Base-by-base conservation (phyloP, 2,113 vertebrate species). In the Pygoscelis antarcticus region DNA sequence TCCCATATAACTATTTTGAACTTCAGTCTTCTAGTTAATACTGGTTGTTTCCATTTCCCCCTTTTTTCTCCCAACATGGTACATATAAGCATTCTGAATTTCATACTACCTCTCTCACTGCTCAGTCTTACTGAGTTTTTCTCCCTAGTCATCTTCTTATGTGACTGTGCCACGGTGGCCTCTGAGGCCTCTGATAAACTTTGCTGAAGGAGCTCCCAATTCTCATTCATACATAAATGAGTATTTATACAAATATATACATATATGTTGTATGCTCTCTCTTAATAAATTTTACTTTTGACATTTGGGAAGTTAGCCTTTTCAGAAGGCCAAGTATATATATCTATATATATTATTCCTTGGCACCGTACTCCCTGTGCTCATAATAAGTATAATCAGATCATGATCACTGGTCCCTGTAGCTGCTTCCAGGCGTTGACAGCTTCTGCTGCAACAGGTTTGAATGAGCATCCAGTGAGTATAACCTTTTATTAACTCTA, bases 381-480 rank as follows among this genome's bases (percentile, higher is more conserved):
- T 71, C 44, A 42, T 79, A 82, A 64, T 75, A 49, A 65, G 15
- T 82, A 44, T 54, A 82, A 93, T 95, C 87, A 87, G 87, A 68
- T 79, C 40, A 79, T 58, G 36, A 89, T 81, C 61, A 38, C 49
- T 83, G 40, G 44, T 94, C 52, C 34, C 83, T 82, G 32, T 57
- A 93, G 78, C 40, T 87, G 49, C 44, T 95, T 87, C 44, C 70
- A 90, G 65, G 30, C 66, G 18, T 13, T 90, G 87, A 75, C 90
- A 95, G 75, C 54, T 90, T n/a, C 49, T 69, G 7, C 66, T 94
- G 78, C 82, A 95, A 90, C 44, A 93, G 58, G 49, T 90, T 32
- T 83, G 55, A 91, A 85, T 32, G 44, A 85, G 62, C 40, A 85
- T 57, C 30, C 49, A 61, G 70, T 54, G 66, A 90, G 22, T 83